These are phyloP conservation scores for Lomographa bimaculata DNA, from an alignment of 2,888 invertebrate genomes.

Conservation along the genomic window DNA sequence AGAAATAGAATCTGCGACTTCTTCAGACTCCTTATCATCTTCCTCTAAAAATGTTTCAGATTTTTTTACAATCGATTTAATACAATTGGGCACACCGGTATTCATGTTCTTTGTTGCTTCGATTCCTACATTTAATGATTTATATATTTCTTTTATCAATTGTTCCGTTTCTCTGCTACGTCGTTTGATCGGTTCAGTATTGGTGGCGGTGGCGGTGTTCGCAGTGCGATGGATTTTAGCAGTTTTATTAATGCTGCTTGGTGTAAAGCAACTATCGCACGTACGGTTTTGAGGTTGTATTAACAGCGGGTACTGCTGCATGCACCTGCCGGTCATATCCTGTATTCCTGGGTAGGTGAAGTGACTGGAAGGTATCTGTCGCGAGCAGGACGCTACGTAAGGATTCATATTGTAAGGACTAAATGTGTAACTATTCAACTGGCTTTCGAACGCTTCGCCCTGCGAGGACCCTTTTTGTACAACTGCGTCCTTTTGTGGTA, in stretches of 20 bases:
- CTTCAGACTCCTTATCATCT: conserved; percentile 24
- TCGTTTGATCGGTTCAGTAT: conserved; percentile 48
- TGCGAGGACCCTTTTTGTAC: conserved; percentile 61
- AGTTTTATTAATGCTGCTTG: conserved; percentile 24
- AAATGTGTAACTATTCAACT: conserved; percentile 57
- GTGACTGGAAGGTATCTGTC: conserved; percentile 40
- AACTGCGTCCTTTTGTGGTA: conserved; percentile 55
- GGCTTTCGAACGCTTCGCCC: conserved; percentile 45
- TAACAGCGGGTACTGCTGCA: conserved; percentile 62
- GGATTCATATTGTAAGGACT: conserved; percentile 54
- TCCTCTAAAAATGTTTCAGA: too few relatives aligned
- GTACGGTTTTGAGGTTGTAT: conserved; percentile 50
- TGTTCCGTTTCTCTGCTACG: conserved; percentile 60
- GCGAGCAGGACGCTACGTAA: conserved; percentile 50
- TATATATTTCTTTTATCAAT: conserved; percentile 72
- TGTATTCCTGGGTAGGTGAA: conserved; percentile 42
- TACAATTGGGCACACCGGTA: conserved; percentile 1
- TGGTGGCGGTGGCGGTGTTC: conserved; percentile 44
- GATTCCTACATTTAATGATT: conserved; percentile 54
- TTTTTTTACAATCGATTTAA: not conserved
- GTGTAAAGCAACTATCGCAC: conserved; percentile 49
- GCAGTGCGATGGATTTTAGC: not conserved
- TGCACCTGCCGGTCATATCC: conserved; percentile 46
- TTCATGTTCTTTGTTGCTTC: conserved; percentile 14
- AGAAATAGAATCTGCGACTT: conserved; percentile 37